Percentiles rank a stretch among this genome's conserved stretches.
Conservation (phyloP, 2,797 vertebrate genomes). For the Chaetodon trifasciatus region DNA sequence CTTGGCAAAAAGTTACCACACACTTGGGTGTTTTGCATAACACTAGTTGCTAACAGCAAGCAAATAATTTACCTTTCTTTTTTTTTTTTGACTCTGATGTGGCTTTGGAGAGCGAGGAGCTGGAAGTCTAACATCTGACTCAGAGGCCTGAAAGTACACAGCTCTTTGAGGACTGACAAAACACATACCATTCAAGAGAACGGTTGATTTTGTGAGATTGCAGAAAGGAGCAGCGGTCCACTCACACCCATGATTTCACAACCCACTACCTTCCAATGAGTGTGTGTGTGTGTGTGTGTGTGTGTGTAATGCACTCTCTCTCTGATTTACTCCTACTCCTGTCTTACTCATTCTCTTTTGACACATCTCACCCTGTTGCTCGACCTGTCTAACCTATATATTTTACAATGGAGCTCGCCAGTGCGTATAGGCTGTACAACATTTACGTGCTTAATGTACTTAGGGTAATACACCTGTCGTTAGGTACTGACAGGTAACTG, state of each 20-base stretch:
- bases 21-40: not conserved
- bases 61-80: slow-evolving; percentile 1
- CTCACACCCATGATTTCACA: slow-evolving; percentile 58
- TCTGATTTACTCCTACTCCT: slow-evolving; percentile 42
- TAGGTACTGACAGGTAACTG: not conserved
- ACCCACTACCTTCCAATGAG: slow-evolving; percentile 35
- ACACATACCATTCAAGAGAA: slow-evolving; percentile 29
- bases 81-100: not conserved
- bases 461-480: not conserved
- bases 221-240: slow-evolving; percentile 25
- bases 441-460: not conserved
- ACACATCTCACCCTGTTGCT: slow-evolving; percentile 11
- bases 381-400: slow-evolving; percentile 14
- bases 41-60: not conserved
- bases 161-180: slow-evolving; percentile 39
- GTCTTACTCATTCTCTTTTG: slow-evolving; percentile 48
- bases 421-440: not conserved
- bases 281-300: slow-evolving; percentile 37
- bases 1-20: not conserved
- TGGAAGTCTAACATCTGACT: slow-evolving; percentile 42
- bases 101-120: slow-evolving; percentile 32
- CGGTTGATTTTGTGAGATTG: slow-evolving; percentile 9
- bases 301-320: not conserved
- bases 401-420: not conserved
- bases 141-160: slow-evolving; percentile 28